A percentile compares a stretch with the other conserved stretches of the same genome.
These are phyloP conservation scores for Acanthaster planci DNA, from an alignment of 35 echinoderm and acorn worm genomes.

Conservation along the genomic window DNA sequence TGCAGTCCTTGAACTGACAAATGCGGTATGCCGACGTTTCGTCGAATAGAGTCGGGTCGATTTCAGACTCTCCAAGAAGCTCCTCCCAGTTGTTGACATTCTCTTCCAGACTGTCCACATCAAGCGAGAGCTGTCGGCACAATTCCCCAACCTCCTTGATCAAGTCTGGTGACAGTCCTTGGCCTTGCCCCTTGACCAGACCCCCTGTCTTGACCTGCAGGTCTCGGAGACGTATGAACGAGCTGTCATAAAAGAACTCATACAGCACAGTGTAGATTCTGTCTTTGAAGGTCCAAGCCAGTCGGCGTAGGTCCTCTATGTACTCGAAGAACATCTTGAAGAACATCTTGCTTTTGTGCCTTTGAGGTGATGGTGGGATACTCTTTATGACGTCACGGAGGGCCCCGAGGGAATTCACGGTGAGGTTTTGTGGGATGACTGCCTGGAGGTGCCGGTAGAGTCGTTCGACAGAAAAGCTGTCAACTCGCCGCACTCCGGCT, in stretches of 20 bases:
- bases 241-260: constrained; percentile 77
- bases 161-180: constrained; percentile 27
- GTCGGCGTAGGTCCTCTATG: constrained; percentile 49
- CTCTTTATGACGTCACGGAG: constrained; percentile 5
- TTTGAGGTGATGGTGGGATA: not conserved
- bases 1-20: constrained; percentile 38
- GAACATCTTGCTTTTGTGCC: not conserved
- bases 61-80: constrained; percentile 57
- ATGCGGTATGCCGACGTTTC: constrained; percentile 38
- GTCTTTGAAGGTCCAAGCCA: constrained; percentile 64
- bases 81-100: constrained; percentile 52
- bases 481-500: constrained; percentile 10
- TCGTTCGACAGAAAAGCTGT: constrained; percentile 39
- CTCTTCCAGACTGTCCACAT: constrained; percentile 58
- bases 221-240: constrained; percentile 22
- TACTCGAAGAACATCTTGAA: constrained; percentile 39
- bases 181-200: not conserved
- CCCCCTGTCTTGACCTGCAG: not conserved
- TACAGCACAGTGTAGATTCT: constrained; percentile 71
- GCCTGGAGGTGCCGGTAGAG: constrained; percentile 45
- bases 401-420: not conserved
- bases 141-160: constrained; percentile 45
- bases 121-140: constrained; percentile 56
- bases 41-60: constrained; percentile 56
- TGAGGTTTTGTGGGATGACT: constrained; percentile 52